A percentile compares a stretch with the other conserved stretches of the same genome.
phyloP scores from a whole-genome alignment of 92 coral and sea anemone genomes.

The Siderastrea radians region DNA sequence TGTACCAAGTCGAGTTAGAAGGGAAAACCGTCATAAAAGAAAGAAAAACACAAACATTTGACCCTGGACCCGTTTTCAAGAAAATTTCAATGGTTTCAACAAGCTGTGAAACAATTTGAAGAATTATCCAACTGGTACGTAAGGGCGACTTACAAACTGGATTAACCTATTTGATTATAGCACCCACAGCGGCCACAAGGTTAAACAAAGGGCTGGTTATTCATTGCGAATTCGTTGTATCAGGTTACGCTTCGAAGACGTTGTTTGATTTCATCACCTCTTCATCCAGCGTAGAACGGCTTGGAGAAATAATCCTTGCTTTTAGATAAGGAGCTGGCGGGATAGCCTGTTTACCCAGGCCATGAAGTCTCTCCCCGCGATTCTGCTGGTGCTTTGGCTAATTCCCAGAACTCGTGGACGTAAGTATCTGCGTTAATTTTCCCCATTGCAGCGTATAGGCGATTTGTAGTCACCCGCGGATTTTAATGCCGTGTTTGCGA shows the following conservation, averaged over 20 bases:
- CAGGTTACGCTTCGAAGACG: constrained; percentile 6
- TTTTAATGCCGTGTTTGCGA: neutral
- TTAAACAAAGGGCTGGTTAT: neutral
- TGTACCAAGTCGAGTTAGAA: no score
- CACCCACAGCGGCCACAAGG: no score
- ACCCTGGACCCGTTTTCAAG: no score
- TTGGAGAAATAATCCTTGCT: neutral
- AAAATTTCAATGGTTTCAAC: no score
- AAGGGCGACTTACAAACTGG: no score
- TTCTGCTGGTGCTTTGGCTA: constrained; percentile 6
- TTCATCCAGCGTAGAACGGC: neutral
- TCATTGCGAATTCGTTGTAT: neutral
- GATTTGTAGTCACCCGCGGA: neutral
- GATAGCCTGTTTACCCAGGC: neutral
- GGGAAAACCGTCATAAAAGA: no score
- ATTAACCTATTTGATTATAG: neutral
- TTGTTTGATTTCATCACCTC: neutral
- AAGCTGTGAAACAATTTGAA: no score
- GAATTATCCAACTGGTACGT: no score
- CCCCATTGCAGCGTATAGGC: neutral
- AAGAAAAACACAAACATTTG: no score
- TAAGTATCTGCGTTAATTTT: constrained; percentile 5
- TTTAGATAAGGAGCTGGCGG: neutral
- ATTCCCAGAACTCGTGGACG: constrained; percentile 3
- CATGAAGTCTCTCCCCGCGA: constrained; percentile 9